Evolutionary conservation across 2,113 vertebrate species (phyloP).

Genomic region (Nesoenas mayeri): DNA sequence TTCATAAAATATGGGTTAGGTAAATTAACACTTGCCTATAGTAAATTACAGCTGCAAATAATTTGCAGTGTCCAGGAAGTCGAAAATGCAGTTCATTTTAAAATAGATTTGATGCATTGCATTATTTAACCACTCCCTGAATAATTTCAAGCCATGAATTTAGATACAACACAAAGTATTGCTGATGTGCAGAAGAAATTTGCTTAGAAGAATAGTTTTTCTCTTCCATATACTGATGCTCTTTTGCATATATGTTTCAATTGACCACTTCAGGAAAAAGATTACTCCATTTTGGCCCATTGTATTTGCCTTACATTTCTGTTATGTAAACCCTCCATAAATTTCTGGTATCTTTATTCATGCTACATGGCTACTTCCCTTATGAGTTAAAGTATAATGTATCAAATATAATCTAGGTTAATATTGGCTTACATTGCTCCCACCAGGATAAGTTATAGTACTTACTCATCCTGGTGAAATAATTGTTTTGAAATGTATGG

Average conservation of each 20-base stretch:
- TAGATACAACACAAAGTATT: constrained; percentile 2
- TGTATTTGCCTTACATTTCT: background rate
- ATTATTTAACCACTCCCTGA: constrained; percentile 52
- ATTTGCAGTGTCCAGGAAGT: constrained; percentile 26
- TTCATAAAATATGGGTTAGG: constrained; percentile 62
- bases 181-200: constrained; percentile 36
- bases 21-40: constrained; percentile 64
- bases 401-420: background rate
- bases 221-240: constrained; percentile 9
- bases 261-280: constrained; percentile 15
- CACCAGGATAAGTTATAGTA: background rate
- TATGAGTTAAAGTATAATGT: background rate
- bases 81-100: constrained; percentile 34
- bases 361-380: background rate
- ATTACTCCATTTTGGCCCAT: background rate
- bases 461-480: background rate
- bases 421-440: background rate
- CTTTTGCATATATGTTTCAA: constrained; percentile 42
- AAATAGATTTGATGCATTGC: constrained; percentile 28
- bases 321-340: constrained; percentile 1
- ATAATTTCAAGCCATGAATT: constrained; percentile 61
- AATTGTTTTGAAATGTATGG: background rate
- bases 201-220: constrained; percentile 24
- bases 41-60: constrained; percentile 58
- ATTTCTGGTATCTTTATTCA: constrained; percentile 4